A percentile compares a stretch with the other conserved stretches of the same genome.
phyloP scores from a whole-genome alignment of 1,140 invertebrate genomes.

The Colletes latitarsis region DNA sequence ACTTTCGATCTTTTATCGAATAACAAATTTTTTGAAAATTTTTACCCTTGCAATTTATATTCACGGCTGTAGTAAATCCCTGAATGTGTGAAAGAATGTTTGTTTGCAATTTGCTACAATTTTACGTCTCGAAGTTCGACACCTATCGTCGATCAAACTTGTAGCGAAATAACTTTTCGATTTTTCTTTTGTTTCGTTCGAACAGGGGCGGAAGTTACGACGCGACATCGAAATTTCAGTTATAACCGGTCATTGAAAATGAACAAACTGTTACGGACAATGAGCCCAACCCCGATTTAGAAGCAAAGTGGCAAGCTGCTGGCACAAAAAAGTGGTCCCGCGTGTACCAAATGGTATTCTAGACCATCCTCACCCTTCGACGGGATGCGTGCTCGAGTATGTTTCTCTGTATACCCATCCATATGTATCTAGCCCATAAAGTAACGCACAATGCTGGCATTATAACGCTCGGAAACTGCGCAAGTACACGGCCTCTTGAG shows the following conservation, averaged over 20 bases:
- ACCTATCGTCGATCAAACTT: no score
- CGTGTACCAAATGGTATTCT: slow-evolving; percentile 57
- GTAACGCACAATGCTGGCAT: slow-evolving; percentile 60
- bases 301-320: slow-evolving; percentile 64
- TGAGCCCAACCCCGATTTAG: slow-evolving; percentile 35
- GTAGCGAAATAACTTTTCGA: no score
- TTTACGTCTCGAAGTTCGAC: no score
- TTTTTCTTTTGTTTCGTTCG: no score
- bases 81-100: no score
- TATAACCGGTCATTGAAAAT: slow-evolving; percentile 11
- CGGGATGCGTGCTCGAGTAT: slow-evolving; percentile 39
- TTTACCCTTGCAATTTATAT: no score
- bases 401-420: slow-evolving; percentile 40
- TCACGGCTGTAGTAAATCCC: no score
- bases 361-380: slow-evolving; percentile 47
- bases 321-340: slow-evolving; percentile 56
- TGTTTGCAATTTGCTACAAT: no score
- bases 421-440: slow-evolving; percentile 63
- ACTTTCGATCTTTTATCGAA: no score
- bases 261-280: slow-evolving; percentile 37
- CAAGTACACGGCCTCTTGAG: slow-evolving; percentile 66
- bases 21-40: no score
- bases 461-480: slow-evolving; percentile 58
- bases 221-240: not conserved
- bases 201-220: no score